A percentile compares a stretch with the other conserved stretches of the same genome.
phyloP scores from a whole-genome alignment of 2,888 invertebrate genomes.

The Falcaria lacertinaria region DNA sequence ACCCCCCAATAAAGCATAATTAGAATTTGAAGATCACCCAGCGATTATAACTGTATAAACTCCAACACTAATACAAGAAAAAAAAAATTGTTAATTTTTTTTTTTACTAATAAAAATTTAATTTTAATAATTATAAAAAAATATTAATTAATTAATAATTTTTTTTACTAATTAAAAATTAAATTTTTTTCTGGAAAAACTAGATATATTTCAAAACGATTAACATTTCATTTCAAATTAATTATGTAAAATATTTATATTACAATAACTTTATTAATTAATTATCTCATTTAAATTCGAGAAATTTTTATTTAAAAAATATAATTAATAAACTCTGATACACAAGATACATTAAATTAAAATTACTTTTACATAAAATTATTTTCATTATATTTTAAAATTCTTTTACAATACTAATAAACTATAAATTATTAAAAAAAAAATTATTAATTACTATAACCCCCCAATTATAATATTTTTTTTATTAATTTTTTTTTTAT shows the following conservation, averaged over 20 bases:
- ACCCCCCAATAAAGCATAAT: slow-evolving; percentile 84
- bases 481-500: slow-evolving; percentile 69
- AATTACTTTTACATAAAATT: slow-evolving; percentile 73
- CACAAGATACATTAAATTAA: slow-evolving; percentile 84
- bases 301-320: slow-evolving; percentile 57
- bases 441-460: slow-evolving; percentile 72
- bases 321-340: slow-evolving; percentile 84
- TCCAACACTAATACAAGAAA: slow-evolving; percentile 81
- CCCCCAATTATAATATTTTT: slow-evolving; percentile 39
- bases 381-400: slow-evolving; percentile 75
- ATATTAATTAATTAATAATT: slow-evolving; percentile 40
- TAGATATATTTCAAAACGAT: slow-evolving; percentile 84
- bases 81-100: no score
- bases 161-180: slow-evolving; percentile 74
- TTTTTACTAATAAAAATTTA: slow-evolving; percentile 75
- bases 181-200: slow-evolving; percentile 82
- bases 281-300: slow-evolving; percentile 83
- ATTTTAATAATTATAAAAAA: slow-evolving; percentile 53
- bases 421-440: slow-evolving; percentile 77
- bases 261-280: slow-evolving; percentile 78
- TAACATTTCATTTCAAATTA: slow-evolving; percentile 83
- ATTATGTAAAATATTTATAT: slow-evolving; percentile 81
- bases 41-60: slow-evolving; percentile 82
- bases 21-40: slow-evolving; percentile 87
- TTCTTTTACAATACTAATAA: slow-evolving; percentile 79